phyloP scores from a whole-genome alignment of 2,113 vertebrate genomes.

The Amia ocellicauda region DNA sequence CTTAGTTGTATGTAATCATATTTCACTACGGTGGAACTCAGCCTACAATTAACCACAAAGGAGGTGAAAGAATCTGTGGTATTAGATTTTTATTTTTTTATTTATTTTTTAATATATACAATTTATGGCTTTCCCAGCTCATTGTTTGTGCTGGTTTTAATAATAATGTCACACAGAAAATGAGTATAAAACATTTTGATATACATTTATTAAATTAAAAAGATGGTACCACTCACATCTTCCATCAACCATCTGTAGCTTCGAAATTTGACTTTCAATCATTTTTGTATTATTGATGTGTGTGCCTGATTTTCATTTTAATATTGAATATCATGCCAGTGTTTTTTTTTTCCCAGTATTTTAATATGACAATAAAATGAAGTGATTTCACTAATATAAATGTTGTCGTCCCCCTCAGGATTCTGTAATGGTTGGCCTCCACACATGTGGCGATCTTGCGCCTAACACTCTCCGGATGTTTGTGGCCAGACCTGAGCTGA shows the following conservation, averaged over 20 bases:
- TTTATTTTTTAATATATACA: background rate
- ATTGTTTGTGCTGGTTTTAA: background rate
- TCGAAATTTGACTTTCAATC: no score
- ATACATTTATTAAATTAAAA: no score
- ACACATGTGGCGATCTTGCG: conserved; percentile 94
- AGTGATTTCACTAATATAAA: no score
- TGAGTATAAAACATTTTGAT: no score
- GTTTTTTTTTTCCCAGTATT: no score
- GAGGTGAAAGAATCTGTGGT: background rate
- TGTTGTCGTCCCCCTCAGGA: conserved; percentile 73
- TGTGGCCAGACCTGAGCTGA: conserved; percentile 77
- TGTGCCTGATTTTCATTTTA: no score
- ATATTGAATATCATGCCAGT: no score
- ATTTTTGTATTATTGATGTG: no score
- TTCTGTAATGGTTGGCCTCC: conserved; percentile 86
- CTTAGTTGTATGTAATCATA: background rate
- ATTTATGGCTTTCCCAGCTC: background rate
- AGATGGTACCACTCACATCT: no score
- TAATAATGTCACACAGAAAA: no score
- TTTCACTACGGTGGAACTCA: background rate
- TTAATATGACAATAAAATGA: no score
- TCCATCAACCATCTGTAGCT: no score
- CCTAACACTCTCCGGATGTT: conserved; percentile 80
- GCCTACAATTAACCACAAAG: background rate
- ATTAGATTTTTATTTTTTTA: background rate